These are phyloP conservation scores for Sphyrna mokarran DNA, from an alignment of 2,113 vertebrate genomes.

Conservation along the genomic window DNA sequence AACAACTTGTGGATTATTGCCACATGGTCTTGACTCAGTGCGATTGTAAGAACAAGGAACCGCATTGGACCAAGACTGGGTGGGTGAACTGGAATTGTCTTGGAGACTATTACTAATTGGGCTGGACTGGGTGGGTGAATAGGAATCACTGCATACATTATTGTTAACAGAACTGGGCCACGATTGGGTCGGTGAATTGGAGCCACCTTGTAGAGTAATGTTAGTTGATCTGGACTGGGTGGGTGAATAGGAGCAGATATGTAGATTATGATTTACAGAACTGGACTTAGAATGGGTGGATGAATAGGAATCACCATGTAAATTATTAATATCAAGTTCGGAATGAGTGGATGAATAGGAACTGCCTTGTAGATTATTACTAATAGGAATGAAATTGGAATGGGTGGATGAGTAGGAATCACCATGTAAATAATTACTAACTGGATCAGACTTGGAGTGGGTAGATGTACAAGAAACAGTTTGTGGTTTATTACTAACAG, in stretches of 20 bases:
- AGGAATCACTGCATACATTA: neutral
- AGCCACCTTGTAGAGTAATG: neutral
- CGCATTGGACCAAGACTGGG: neutral
- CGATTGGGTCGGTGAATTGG: neutral
- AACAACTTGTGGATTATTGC: neutral
- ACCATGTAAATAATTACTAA: neutral
- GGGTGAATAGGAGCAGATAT: neutral
- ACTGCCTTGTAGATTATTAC: neutral
- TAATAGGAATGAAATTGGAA: too few relatives aligned
- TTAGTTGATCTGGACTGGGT: neutral
- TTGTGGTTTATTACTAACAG: neutral
- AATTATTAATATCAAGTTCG: neutral
- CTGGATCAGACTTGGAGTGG: neutral
- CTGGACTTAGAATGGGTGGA: neutral
- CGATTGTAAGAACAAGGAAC: neutral
- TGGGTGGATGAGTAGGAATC: neutral
- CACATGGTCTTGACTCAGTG: neutral
- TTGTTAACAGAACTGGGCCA: neutral
- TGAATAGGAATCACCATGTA: neutral
- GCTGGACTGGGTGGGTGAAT: neutral
- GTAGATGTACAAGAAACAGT: neutral
- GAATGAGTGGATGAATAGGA: neutral
- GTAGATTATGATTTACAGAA: neutral
- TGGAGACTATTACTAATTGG: neutral
- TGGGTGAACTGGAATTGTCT: neutral